A percentile compares a stretch with the other conserved stretches of the same genome.
phyloP scores from a whole-genome alignment of 2,888 invertebrate species.

The Tricholauxania praeusta region DNA sequence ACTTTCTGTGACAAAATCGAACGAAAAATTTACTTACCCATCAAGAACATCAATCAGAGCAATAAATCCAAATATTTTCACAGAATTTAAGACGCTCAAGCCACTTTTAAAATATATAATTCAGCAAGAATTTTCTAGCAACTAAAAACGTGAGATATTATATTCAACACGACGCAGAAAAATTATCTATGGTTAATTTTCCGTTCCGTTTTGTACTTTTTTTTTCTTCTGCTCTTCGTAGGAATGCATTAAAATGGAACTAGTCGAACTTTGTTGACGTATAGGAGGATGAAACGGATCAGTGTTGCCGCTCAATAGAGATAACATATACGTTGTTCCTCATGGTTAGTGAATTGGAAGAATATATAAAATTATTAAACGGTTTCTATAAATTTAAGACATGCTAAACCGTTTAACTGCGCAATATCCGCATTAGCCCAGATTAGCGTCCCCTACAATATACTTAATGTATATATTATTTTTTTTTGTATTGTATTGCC shows the following conservation, averaged over 20 bases:
- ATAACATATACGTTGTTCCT: neutral
- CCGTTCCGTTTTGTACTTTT: constrained; percentile 13
- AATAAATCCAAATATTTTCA: constrained; percentile 3
- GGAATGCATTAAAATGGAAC: constrained; percentile 9
- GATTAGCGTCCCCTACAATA: too few relatives aligned
- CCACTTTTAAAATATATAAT: neutral
- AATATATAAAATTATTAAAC: too few relatives aligned
- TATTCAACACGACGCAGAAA: constrained; percentile 6
- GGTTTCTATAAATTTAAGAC: too few relatives aligned
- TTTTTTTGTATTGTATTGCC: too few relatives aligned
- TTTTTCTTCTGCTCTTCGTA: neutral
- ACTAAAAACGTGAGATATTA: neutral
- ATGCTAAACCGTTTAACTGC: neutral
- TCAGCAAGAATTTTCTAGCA: neutral
- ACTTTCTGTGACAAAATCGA: neutral
- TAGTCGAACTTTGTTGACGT: neutral
- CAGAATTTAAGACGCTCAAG: constrained; percentile 16
- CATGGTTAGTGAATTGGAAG: neutral
- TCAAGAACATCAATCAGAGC: neutral
- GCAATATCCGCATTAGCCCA: too few relatives aligned
- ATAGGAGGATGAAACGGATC: neutral
- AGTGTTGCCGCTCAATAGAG: neutral
- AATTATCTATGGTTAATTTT: constrained; percentile 12
- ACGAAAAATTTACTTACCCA: constrained; percentile 21
- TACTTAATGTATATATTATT: too few relatives aligned